Conservation (phyloP, 2,888 invertebrate species). For the Clistopyga incitator region DNA sequence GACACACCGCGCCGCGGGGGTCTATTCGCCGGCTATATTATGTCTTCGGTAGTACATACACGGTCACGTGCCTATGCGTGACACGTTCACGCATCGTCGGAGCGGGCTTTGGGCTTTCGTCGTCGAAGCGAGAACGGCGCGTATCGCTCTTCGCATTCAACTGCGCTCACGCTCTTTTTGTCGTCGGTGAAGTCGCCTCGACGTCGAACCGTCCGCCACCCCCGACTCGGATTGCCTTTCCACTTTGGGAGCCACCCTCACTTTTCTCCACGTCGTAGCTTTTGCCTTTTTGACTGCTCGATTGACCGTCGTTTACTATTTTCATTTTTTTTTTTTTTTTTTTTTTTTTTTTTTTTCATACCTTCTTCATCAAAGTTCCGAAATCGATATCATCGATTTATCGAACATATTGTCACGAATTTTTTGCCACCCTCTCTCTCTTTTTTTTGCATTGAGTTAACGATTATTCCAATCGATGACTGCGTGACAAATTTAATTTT, state of each 20-base stretch:
- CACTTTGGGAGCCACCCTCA: constrained; percentile 66
- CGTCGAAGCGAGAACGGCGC: constrained; percentile 20
- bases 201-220: constrained; percentile 48
- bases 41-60: constrained; percentile 83
- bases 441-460: too few species aligned
- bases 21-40: constrained; percentile 78
- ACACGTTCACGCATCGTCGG: constrained; percentile 82
- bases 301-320: constrained; percentile 13
- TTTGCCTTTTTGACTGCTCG: constrained; percentile 37
- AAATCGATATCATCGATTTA: constrained; percentile 6
- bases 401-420: too few species aligned
- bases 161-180: constrained; percentile 59
- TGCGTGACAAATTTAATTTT: too few species aligned
- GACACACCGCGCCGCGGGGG: constrained; percentile 74
- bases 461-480: too few species aligned
- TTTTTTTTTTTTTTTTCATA: background rate
- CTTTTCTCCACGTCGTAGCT: background rate
- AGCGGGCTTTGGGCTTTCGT: constrained; percentile 60
- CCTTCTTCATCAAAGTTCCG: background rate
- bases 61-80: constrained; percentile 83
- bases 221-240: constrained; percentile 77
- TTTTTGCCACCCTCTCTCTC: too few species aligned
- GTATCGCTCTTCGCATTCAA: constrained; percentile 51
- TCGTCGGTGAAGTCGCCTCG: constrained; percentile 23
- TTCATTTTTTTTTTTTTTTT: background rate